These are phyloP conservation scores for Tetropium fuscum DNA, from an alignment of 2,888 invertebrate species.

Conservation along the genomic window DNA sequence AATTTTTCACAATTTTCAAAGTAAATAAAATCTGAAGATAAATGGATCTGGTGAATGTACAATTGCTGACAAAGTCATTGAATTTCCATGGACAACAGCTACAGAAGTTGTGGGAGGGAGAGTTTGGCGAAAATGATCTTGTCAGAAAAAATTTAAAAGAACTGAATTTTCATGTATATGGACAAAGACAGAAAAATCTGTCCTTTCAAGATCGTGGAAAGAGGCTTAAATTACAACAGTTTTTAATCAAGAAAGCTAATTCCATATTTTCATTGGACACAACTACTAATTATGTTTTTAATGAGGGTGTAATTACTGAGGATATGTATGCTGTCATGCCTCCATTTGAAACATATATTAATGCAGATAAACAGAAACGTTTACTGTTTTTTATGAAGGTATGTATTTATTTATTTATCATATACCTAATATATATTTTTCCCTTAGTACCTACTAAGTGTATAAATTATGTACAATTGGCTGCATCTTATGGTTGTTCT, in stretches of 20 bases:
- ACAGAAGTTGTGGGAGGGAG: conserved; percentile 89
- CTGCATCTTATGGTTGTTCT: no score
- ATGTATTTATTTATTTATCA: no score
- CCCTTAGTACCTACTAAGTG: no score
- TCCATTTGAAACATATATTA: conserved; percentile 87
- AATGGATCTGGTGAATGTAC: conserved; percentile 69
- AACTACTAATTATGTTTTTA: conserved; percentile 63
- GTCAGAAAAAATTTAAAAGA: conserved; percentile 72
- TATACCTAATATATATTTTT: no score
- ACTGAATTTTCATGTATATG: conserved; percentile 80
- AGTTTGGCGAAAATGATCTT: conserved; percentile 83
- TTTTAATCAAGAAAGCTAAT: conserved; percentile 87
- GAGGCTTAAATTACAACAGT: conserved; percentile 86
- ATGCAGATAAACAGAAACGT: conserved; percentile 81
- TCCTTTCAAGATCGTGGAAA: conserved; percentile 88
- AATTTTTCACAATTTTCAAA: no score
- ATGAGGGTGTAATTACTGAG: conserved; percentile 67
- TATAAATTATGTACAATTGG: no score
- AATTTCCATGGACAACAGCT: conserved; percentile 90
- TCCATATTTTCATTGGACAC: conserved; percentile 76
- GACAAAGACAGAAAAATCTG: conserved; percentile 82
- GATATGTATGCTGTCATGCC: conserved; percentile 87
- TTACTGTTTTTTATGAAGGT: conserved; percentile 87
- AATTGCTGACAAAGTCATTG: conserved; percentile 77
- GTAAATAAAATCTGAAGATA: no score